Conservation (phyloP, 2,113 vertebrate genomes). For the Abramis brama region DNA sequence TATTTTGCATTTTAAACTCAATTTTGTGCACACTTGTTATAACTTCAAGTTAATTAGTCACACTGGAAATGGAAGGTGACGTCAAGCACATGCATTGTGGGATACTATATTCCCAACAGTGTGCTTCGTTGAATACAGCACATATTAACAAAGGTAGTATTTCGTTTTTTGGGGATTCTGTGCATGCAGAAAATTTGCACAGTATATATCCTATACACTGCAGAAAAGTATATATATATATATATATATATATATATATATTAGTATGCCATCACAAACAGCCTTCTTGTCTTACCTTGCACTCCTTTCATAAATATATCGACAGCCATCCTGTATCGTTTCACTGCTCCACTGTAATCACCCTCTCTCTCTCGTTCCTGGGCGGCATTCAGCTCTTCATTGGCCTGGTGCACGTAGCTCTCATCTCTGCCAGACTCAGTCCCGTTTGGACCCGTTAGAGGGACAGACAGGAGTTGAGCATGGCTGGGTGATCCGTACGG, state of each 20-base stretch:
- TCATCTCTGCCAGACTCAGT: constrained; percentile 45
- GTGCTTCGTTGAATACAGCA: neutral
- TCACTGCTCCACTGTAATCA: constrained; percentile 73
- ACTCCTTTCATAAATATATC: constrained; percentile 84
- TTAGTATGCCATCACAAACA: neutral
- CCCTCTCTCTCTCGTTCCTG: constrained; percentile 72
- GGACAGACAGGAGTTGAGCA: constrained; percentile 70
- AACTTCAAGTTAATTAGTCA: neutral
- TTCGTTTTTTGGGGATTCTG: neutral
- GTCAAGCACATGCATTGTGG: neutral
- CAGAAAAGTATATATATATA: neutral
- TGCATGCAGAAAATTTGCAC: neutral
- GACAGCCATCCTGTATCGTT: constrained; percentile 79
- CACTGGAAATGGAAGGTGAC: neutral
- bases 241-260: too few species aligned
- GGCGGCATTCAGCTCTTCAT: constrained; percentile 67
- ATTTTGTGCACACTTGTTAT: neutral
- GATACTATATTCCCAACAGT: neutral
- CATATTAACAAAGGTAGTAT: neutral
- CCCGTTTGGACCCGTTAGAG: constrained; percentile 45
- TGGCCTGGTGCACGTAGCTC: constrained; percentile 74
- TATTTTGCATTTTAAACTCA: neutral
- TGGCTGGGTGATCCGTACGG: constrained; percentile 60
- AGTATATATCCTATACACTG: neutral
- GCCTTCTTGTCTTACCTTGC: constrained; percentile 68